Conservation (phyloP, 2,888 invertebrate species). For the Melieria picta region DNA sequence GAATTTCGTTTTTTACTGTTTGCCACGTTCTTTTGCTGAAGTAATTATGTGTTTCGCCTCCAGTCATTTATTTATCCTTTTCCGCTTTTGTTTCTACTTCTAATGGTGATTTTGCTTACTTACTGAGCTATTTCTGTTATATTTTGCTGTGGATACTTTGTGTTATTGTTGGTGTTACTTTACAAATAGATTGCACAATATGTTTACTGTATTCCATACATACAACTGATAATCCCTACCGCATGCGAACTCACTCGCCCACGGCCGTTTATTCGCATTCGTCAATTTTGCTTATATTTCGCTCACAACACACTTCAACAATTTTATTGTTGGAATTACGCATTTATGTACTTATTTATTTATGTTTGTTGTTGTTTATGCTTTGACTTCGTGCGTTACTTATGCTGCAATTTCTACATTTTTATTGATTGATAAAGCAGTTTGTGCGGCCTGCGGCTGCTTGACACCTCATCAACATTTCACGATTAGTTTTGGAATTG, state of each 20-base stretch:
- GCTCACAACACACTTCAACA: conserved; percentile 43
- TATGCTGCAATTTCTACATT: too few species aligned
- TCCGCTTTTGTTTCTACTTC: not conserved
- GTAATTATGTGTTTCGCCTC: not conserved
- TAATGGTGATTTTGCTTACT: not conserved
- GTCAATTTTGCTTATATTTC: conserved; percentile 15
- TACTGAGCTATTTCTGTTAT: too few species aligned
- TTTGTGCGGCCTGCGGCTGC: too few species aligned
- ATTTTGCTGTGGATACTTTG: not conserved
- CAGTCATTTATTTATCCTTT: not conserved
- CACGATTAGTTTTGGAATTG: too few species aligned
- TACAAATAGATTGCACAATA: conserved; percentile 42
- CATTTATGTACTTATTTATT: not conserved
- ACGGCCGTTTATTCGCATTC: not conserved
- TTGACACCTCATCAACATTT: too few species aligned
- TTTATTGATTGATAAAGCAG: too few species aligned
- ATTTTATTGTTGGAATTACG: conserved; percentile 33
- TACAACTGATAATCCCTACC: too few species aligned
- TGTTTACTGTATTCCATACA: conserved; percentile 9
- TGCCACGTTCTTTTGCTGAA: not conserved
- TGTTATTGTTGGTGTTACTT: conserved; percentile 34
- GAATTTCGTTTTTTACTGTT: not conserved
- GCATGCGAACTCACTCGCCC: too few species aligned
- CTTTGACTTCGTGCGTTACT: too few species aligned
- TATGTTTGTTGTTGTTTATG: conserved; percentile 3